Evolutionary conservation across 1,140 invertebrate genomes (phyloP).

Genomic region (Asobara japonica): DNA sequence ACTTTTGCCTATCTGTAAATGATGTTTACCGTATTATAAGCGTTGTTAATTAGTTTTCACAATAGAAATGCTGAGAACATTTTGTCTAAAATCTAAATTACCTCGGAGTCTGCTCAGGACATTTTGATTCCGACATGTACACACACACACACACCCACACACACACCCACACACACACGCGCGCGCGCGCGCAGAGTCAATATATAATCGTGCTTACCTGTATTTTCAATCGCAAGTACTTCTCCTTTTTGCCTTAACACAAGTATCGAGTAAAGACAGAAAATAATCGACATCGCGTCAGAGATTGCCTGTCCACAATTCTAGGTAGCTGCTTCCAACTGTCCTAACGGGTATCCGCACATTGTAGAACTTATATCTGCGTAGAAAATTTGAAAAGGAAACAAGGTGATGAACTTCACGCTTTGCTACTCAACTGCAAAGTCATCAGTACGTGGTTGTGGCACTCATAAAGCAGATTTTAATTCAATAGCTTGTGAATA

Average conservation of each 20-base stretch:
- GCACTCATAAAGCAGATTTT: neutral
- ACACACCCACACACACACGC: too few species aligned
- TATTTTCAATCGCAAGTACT: slow-evolving; percentile 31
- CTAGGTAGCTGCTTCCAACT: neutral
- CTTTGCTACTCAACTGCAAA: slow-evolving; percentile 14
- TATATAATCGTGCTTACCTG: slow-evolving; percentile 41
- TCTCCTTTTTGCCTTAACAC: neutral
- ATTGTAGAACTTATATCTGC: neutral
- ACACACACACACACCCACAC: too few species aligned
- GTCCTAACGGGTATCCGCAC: slow-evolving; percentile 38
- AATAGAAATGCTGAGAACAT: too few species aligned
- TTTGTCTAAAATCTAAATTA: too few species aligned
- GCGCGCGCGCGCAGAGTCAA: too few species aligned
- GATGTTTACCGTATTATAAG: too few species aligned
- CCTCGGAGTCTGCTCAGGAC: too few species aligned
- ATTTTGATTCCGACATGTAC: too few species aligned
- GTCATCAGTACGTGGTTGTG: neutral
- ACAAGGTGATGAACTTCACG: neutral
- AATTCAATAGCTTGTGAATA: neutral
- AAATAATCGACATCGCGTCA: slow-evolving; percentile 40
- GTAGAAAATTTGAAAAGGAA: neutral
- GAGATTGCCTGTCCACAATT: slow-evolving; percentile 38
- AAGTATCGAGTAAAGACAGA: slow-evolving; percentile 29
- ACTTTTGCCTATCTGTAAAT: too few species aligned
- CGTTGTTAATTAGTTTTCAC: too few species aligned